A percentile compares a stretch with the other conserved stretches of the same genome.
Evolutionary conservation across 1,140 invertebrate species (phyloP).

Genomic region (Physella acuta): DNA sequence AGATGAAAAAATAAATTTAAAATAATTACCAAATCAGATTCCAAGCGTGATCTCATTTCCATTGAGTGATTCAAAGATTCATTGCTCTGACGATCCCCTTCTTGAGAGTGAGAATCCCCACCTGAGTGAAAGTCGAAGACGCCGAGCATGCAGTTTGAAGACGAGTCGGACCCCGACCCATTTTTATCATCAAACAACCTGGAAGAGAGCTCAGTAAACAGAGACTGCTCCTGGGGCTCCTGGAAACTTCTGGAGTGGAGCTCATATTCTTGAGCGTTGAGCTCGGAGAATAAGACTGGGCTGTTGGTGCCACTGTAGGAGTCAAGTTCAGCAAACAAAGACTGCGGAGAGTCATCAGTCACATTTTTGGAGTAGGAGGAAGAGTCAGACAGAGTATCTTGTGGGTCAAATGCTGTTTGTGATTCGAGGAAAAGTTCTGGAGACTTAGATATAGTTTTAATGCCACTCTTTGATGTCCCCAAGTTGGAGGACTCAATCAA

Average conservation of each 20-base stretch:
- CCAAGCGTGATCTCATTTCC: conserved; percentile 15
- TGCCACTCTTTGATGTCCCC: not conserved
- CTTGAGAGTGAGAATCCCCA: not conserved
- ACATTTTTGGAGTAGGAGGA: not conserved
- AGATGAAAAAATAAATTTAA: too few relatives aligned
- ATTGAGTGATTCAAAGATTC: conserved; percentile 13
- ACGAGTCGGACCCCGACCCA: conserved; percentile 12
- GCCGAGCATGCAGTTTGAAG: conserved; percentile 11
- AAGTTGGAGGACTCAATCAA: not conserved
- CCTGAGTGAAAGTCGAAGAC: conserved; percentile 16
- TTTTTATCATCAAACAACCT: conserved; percentile 11
- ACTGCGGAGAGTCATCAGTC: not conserved
- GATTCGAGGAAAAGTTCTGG: not conserved
- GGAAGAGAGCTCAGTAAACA: conserved; percentile 23
- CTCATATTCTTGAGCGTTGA: too few relatives aligned
- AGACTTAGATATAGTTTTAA: not conserved
- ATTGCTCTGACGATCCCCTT: conserved; percentile 4
- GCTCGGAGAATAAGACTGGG: too few relatives aligned
- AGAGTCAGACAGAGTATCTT: not conserved
- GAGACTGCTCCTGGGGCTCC: conserved; percentile 8
- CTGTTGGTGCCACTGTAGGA: too few relatives aligned
- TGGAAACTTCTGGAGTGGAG: not conserved
- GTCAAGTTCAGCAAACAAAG: not conserved
- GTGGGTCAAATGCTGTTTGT: not conserved
- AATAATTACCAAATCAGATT: conserved; percentile 20